Percentiles rank a stretch among this genome's conserved stretches.
Conservation (phyloP, 1,140 invertebrate species). For the Oreohelix idahoensis region DNA sequence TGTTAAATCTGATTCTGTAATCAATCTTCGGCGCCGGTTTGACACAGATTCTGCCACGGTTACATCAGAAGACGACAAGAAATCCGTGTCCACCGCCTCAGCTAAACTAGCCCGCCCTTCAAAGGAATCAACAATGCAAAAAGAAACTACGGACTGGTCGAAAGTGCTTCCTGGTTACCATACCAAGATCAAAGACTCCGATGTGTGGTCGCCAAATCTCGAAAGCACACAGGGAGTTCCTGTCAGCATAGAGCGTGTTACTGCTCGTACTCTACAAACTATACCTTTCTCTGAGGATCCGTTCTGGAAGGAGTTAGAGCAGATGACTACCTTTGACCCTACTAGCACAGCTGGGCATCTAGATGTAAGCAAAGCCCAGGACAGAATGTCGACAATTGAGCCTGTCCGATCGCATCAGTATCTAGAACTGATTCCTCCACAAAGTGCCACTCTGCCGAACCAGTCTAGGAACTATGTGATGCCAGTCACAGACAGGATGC, state of each 20-base stretch:
- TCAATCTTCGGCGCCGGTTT: conserved; percentile 57
- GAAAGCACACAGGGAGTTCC: conserved; percentile 59
- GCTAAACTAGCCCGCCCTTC: conserved; percentile 10
- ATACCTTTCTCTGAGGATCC: conserved; percentile 69
- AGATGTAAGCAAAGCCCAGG: neutral
- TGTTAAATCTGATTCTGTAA: conserved; percentile 57
- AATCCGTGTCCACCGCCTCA: conserved; percentile 40
- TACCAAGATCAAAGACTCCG: conserved; percentile 51
- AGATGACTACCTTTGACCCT: conserved; percentile 64
- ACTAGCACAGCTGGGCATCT: conserved; percentile 29
- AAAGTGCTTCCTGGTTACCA: conserved; percentile 44
- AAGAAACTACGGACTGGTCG: conserved; percentile 42
- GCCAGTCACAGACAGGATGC: conserved; percentile 42
- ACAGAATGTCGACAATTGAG: neutral
- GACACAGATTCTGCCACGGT: conserved; percentile 49
- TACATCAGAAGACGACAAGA: conserved; percentile 47
- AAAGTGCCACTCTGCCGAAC: conserved; percentile 42
- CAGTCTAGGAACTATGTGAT: conserved; percentile 35
- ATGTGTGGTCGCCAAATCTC: conserved; percentile 67
- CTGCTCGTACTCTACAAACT: conserved; percentile 65
- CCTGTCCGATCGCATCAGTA: conserved; percentile 24
- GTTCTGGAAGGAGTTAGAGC: conserved; percentile 69
- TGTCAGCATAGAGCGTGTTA: conserved; percentile 66
- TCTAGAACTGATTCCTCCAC: conserved; percentile 28
- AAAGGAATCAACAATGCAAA: conserved; percentile 14